Base-by-base conservation (phyloP, 2,888 invertebrate genomes). In the Ecliptopera silaceata region DNA sequence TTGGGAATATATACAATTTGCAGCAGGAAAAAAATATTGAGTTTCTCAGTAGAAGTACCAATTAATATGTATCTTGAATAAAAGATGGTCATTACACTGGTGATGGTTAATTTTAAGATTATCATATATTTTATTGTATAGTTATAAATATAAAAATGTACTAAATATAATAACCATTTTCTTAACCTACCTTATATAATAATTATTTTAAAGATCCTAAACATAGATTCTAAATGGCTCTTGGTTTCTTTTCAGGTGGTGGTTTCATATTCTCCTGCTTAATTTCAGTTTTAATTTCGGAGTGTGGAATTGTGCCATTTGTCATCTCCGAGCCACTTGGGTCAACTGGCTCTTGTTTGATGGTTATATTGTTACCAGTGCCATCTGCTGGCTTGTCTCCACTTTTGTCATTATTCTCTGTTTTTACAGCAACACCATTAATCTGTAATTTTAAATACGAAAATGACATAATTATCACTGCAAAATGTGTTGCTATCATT, bases 231-330 rank as follows among this genome's bases (percentile, higher is more conserved):
- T 56, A 57, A 11, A 48, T 36, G 17, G 36, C 49, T 82, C 96
- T 94, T 4, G 94, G 94, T 79, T 97, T 97, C 74, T 96, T 97
- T 75, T 97, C 97, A 45, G 97, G 96, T 5, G 97, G 97, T 48
- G 97, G 97, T 84, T 96, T 97, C 94, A 96, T 96, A 64, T 92
- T 93, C 73, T 96, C 96, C 65, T 92, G 92, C 75, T 95, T 95
- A 20, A 93, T 87, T 75, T 96, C 95, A 58, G 94, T 93, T 75
- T 94, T 95, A 18, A 93, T 88, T 59, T 95, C 94, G 34, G 83
- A 80, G 59, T 89, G 86, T 1, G 77, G 83, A 52, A 84, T 70
- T 34, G 77, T 78, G n/a, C 89, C 90, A 70, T 91, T 91, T 2
- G 85, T 82, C 78, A 89, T 77, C 8, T 91, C 91, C 0, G 84